Percentiles rank a stretch among this genome's conserved stretches.
Conservation (phyloP, 2,113 vertebrate genomes). For the Mungos mungo region DNA sequence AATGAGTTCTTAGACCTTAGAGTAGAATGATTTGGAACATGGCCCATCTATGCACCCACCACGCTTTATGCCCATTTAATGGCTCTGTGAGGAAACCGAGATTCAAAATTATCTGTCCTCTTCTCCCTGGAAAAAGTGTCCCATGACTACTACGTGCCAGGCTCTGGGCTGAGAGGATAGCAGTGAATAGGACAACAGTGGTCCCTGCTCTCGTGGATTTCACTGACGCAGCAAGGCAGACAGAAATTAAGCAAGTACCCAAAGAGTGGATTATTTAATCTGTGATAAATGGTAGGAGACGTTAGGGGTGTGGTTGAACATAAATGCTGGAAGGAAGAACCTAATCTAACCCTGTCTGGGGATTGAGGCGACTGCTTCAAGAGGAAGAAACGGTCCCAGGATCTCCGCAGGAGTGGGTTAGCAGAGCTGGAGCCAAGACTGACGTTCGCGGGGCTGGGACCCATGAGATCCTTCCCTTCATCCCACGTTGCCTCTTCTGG, state of each 20-base stretch:
- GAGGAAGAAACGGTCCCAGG: background rate
- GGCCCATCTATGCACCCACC: background rate
- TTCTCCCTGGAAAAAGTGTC: background rate
- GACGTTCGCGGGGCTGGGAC: too few relatives aligned
- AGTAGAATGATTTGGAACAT: background rate
- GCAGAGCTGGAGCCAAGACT: background rate
- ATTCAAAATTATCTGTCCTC: background rate
- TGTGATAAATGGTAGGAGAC: background rate
- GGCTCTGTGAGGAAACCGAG: background rate
- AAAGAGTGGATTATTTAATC: background rate
- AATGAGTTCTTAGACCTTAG: background rate
- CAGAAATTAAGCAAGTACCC: background rate
- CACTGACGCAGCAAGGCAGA: background rate
- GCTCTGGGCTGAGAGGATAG: background rate
- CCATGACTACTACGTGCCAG: background rate
- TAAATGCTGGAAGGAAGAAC: background rate
- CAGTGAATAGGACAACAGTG: background rate
- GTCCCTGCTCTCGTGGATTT: background rate
- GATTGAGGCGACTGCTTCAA: background rate
- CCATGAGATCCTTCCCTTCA: rapidly evolving
- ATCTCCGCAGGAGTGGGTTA: background rate
- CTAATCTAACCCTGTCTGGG: background rate
- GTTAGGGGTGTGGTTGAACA: background rate
- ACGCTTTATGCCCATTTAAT: background rate
- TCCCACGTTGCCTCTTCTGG: background rate